Evolutionary conservation across 2,113 vertebrate genomes (phyloP).

Genomic region (Erythrocercus mccallii): DNA sequence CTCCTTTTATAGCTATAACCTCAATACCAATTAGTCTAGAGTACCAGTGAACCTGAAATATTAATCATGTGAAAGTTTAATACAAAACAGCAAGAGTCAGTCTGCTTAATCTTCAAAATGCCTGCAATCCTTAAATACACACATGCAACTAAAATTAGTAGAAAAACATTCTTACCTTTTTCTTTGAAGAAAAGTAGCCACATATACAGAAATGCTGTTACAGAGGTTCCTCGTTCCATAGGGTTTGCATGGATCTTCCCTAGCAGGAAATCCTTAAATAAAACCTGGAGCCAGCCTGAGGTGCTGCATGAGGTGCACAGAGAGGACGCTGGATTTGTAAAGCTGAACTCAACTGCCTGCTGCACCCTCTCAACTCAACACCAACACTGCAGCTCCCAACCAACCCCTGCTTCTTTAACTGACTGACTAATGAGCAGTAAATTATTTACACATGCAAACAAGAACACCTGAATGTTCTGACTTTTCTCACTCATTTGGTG

Average conservation of each 20-base stretch:
- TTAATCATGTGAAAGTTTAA: not conserved
- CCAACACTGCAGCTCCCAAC: not conserved
- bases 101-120: not conserved
- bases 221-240: not conserved
- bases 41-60: not conserved
- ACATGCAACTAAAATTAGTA: not conserved
- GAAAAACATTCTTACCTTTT: constrained; percentile 18
- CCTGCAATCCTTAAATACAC: not conserved
- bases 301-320: accelerated
- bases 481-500: not conserved
- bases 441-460: not conserved
- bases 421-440: not conserved
- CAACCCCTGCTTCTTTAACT: not conserved
- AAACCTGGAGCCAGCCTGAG: not conserved
- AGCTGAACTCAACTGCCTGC: not conserved
- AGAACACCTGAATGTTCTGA: not conserved
- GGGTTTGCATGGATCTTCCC: not conserved
- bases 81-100: not conserved
- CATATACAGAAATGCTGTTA: not conserved
- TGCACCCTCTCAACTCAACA: not conserved
- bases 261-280: not conserved
- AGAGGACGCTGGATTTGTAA: not conserved
- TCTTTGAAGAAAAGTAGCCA: not conserved
- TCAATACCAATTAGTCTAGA: not conserved
- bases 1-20: not conserved